A percentile compares a stretch with the other conserved stretches of the same genome.
Conservation (phyloP, 2,888 invertebrate species). For the Polyommatus icarus region DNA sequence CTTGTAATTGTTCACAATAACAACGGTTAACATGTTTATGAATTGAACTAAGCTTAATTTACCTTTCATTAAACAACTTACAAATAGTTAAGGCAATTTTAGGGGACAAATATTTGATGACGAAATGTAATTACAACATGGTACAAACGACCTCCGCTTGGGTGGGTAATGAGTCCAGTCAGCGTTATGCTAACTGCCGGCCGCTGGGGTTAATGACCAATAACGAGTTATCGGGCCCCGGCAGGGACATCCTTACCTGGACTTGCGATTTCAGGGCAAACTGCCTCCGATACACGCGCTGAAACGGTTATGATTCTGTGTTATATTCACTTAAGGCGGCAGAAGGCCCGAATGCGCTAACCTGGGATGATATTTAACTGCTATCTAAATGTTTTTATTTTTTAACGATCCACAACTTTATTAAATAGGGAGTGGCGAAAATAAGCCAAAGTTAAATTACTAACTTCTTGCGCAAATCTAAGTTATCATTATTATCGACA, state of each 20-base stretch:
- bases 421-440: too few relatives aligned
- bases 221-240: slow-evolving; percentile 4
- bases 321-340: neutral
- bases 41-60: neutral
- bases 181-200: slow-evolving; percentile 2
- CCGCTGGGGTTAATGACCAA: slow-evolving; percentile 13
- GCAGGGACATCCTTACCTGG: neutral
- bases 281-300: neutral
- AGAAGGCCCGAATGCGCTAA: neutral
- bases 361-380: too few relatives aligned
- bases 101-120: slow-evolving; percentile 11
- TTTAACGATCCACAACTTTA: too few relatives aligned
- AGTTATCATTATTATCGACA: too few relatives aligned
- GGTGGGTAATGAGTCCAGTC: slow-evolving; percentile 6
- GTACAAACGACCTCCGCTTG: neutral
- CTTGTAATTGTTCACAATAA: neutral
- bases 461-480: too few relatives aligned
- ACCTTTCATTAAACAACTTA: neutral
- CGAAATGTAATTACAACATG: neutral
- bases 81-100: neutral
- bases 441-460: too few relatives aligned
- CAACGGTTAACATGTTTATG: neutral
- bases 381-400: too few relatives aligned
- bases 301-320: neutral
- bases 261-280: neutral